A percentile compares a stretch with the other conserved stretches of the same genome.
phyloP scores from a whole-genome alignment of 2,113 vertebrate species.

The Nematolebias whitei region DNA sequence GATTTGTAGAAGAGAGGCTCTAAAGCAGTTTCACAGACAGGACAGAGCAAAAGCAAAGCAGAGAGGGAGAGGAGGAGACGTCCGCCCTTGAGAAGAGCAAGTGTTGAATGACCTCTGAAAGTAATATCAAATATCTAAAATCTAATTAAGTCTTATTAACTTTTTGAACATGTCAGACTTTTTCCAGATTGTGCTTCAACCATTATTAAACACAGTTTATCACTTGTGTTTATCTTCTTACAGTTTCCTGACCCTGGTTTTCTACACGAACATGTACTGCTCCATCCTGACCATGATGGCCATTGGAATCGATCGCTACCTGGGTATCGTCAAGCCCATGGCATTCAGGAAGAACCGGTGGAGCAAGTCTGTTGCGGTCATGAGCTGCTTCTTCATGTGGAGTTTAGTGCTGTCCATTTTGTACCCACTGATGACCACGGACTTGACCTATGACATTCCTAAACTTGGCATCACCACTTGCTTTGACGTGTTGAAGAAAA shows the following conservation, averaged over 20 bases:
- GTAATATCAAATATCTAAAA: not conserved
- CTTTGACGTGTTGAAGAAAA: slow-evolving; percentile 89
- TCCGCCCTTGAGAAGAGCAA: no score
- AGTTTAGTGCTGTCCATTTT: slow-evolving; percentile 79
- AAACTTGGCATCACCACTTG: slow-evolving; percentile 87
- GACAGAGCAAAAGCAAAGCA: no score
- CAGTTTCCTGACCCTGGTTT: slow-evolving; percentile 83
- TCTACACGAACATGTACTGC: slow-evolving; percentile 94
- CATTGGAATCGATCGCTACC: slow-evolving; percentile 89
- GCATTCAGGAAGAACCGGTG: slow-evolving; percentile 65
- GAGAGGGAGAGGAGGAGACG: no score
- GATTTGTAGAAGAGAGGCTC: no score
- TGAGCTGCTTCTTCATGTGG: slow-evolving; percentile 82
- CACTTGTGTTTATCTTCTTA: not conserved
- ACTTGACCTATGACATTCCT: slow-evolving; percentile 84
- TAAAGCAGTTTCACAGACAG: no score
- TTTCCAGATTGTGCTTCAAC: not conserved
- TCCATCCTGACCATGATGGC: slow-evolving; percentile 92
- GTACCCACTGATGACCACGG: slow-evolving; percentile 82
- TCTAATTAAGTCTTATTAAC: not conserved
- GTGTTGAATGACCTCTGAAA: no score
- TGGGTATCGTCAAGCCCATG: slow-evolving; percentile 89
- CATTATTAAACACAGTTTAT: not conserved
- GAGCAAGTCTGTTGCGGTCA: slow-evolving; percentile 78
- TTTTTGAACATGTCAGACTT: not conserved